A percentile compares a stretch with the other conserved stretches of the same genome.
These are phyloP conservation scores for Caenorhabditis parvicauda DNA, from an alignment of 2,888 invertebrate genomes.

Conservation along the genomic window DNA sequence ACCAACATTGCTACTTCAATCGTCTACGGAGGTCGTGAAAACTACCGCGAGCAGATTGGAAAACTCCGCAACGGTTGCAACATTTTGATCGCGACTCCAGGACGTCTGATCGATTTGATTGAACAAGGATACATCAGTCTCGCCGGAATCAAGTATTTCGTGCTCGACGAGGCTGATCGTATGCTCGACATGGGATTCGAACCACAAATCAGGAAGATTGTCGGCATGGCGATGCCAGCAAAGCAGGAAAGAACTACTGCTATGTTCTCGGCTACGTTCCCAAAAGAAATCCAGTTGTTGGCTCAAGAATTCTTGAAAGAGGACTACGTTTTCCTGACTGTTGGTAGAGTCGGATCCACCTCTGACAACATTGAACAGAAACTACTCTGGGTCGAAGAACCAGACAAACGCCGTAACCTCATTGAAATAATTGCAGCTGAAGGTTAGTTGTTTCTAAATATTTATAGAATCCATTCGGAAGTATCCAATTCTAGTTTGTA, in stretches of 20 bases:
- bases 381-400: constrained; percentile 94
- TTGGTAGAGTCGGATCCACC: constrained; percentile 96
- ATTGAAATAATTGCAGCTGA: constrained; percentile 80
- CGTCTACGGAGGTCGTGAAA: constrained; percentile 81
- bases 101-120: constrained; percentile 93
- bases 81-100: constrained; percentile 95
- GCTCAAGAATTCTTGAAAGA: constrained; percentile 90
- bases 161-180: constrained; percentile 96
- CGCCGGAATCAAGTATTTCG: constrained; percentile 76
- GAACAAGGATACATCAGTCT: constrained; percentile 78
- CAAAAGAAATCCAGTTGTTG: constrained; percentile 91
- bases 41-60: constrained; percentile 63
- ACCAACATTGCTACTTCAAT: constrained; percentile 93
- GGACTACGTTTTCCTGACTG: constrained; percentile 98
- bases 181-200: constrained; percentile 99
- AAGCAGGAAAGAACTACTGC: constrained; percentile 93
- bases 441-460: constrained; percentile 7
- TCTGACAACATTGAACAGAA: constrained; percentile 96
- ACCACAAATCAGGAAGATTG: constrained; percentile 72
- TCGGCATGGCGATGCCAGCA: constrained; percentile 76
- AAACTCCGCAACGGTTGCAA: constrained; percentile 78
- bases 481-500: neutral
- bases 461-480: neutral
- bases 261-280: constrained; percentile 99
- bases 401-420: constrained; percentile 91